Conservation (phyloP, 2,797 vertebrate genomes). For the Squalus acanthias region DNA sequence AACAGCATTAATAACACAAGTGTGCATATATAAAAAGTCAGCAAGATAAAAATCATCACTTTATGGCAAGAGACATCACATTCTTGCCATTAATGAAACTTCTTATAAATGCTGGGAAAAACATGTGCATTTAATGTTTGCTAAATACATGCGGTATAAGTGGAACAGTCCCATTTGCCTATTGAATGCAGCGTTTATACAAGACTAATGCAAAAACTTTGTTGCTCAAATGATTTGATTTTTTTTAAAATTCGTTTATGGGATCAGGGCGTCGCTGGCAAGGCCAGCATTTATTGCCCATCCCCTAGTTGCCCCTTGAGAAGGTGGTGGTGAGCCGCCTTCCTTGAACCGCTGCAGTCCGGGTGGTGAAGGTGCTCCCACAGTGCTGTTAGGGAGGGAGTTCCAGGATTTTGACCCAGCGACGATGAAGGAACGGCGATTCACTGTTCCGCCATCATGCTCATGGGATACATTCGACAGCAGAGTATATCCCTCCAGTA, state of each 20-base stretch:
- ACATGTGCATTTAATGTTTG: too few species aligned
- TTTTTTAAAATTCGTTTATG: too few species aligned
- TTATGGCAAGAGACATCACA: not conserved
- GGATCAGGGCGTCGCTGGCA: too few species aligned
- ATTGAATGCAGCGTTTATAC: not conserved
- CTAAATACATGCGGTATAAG: not conserved
- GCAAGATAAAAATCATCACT: not conserved
- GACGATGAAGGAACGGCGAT: not conserved
- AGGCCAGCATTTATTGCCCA: too few species aligned
- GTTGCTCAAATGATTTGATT: not conserved
- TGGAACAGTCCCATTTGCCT: not conserved
- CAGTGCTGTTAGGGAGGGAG: too few species aligned
- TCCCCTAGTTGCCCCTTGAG: too few species aligned
- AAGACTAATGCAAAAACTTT: not conserved
- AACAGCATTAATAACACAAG: not conserved
- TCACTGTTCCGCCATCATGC: not conserved
- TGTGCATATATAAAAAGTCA: too few species aligned
- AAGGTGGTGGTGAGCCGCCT: too few species aligned
- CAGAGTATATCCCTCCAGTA: not conserved
- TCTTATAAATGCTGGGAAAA: too few species aligned
- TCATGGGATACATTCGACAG: not conserved
- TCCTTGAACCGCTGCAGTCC: too few species aligned
- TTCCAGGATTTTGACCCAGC: too few species aligned
- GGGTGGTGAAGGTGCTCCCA: too few species aligned
- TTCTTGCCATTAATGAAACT: not conserved